phyloP scores from a whole-genome alignment of 2,113 vertebrate genomes.

The Pitta sordida region DNA sequence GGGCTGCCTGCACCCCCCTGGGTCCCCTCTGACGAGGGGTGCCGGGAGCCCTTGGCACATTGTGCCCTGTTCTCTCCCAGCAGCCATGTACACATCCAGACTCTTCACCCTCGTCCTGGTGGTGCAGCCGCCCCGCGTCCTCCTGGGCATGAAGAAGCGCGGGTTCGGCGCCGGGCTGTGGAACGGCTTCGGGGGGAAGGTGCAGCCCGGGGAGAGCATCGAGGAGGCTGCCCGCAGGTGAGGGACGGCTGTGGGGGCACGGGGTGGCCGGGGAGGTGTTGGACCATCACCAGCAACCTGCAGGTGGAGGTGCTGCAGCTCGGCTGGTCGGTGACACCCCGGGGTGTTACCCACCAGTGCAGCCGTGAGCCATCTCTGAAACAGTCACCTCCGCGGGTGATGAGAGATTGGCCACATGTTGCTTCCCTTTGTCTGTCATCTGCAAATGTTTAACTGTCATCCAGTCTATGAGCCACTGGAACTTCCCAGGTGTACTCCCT shows the following conservation, averaged over 20 bases:
- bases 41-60: accelerated
- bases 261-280: accelerated
- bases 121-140: constrained; percentile 80
- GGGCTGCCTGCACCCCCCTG: not conserved
- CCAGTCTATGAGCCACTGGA: not conserved
- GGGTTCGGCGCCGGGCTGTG: constrained; percentile 90
- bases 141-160: constrained; percentile 95
- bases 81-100: constrained; percentile 75
- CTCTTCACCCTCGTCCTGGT: constrained; percentile 90
- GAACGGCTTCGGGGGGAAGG: constrained; percentile 97
- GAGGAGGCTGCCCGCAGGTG: constrained; percentile 88
- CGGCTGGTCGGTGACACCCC: accelerated
- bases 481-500: not conserved
- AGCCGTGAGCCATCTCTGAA: accelerated
- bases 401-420: accelerated
- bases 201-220: constrained; percentile 85
- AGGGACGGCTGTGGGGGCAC: not conserved
- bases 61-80: not conserved
- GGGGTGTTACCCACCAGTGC: accelerated
- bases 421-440: not conserved
- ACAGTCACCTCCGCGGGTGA: not conserved
- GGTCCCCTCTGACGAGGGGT: accelerated
- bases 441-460: not conserved
- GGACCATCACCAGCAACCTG: not conserved
- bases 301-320: accelerated